Evolutionary conservation across 92 coral and sea anemone species (phyloP), one percentile per base, ranked within the genome.

Genomic region (Umimayanthus kanabou): DNA sequence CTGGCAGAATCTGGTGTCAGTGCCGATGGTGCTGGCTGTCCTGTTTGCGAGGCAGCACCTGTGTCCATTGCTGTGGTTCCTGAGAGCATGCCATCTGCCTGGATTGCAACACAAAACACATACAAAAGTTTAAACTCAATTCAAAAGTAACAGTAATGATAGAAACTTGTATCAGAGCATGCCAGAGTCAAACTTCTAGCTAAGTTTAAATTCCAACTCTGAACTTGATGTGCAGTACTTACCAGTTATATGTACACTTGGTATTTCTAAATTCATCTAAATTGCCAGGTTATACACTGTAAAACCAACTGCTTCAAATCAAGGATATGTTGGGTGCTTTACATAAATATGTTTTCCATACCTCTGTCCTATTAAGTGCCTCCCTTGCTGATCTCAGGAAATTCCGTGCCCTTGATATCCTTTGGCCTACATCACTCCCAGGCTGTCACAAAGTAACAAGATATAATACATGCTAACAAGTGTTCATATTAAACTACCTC

Each of bases 391-490:
- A 93, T 39, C 91, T 90, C 29, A 95, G 81, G 69, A 95, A 95
- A 26, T 93, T 92, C 76, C 97, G 92, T 42, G 99, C 99, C 79
- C 96, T 93, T 81, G 93, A 86, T 69, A 97, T 91, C 81, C 99
- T 91, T 84, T 88, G 91, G 5, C 93, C 82, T 20, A 93, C 99
- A 91, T 95, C 96, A 91, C 93, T 97, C n/a, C 97, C 95, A 85
- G 94, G 88, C 97, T 93, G 71, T 75, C 26, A 47, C 20, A 85
- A 53, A 8, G 67, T 66, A 57, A 74, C 8, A 5, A 37, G 57
- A 50, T 29, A 82, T 22, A 22, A 39, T 18, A 53, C 20, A 11
- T 53, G 58, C 14, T 18, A 13, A 16, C 2, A 13, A 53, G 11
- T 15, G 20, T 53, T 53, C 58, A 53, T 13, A 33, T 33, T 33